phyloP scores from a whole-genome alignment of 2,797 vertebrate genomes.

The Gallinago stenura region DNA sequence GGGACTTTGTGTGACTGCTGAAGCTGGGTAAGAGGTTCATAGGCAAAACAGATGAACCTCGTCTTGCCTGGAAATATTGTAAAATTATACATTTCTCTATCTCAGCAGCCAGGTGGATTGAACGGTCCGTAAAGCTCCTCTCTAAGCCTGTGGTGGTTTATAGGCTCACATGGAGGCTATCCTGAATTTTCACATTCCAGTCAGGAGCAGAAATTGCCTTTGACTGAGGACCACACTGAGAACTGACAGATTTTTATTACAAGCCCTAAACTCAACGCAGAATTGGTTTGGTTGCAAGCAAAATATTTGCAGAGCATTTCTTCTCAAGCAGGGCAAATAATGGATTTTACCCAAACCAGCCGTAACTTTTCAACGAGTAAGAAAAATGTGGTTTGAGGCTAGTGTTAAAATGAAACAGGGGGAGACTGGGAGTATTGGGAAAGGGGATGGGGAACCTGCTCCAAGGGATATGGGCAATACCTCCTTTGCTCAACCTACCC shows the following conservation, averaged over 20 bases:
- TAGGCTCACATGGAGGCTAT: not conserved
- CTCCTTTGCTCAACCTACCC: not conserved
- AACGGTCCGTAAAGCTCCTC: not conserved
- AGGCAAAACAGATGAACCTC: not conserved
- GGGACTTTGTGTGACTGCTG: constrained; percentile 5
- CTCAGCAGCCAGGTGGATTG: not conserved
- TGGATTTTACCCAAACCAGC: not conserved
- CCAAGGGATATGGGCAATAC: not conserved
- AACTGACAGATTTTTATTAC: not conserved
- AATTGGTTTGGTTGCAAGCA: not conserved
- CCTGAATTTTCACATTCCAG: not conserved
- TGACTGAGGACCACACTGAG: not conserved
- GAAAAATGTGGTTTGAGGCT: not conserved
- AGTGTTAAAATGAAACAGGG: not conserved
- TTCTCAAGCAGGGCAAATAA: not conserved
- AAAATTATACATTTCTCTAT: constrained; percentile 32
- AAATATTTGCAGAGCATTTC: not conserved
- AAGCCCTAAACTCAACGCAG: not conserved
- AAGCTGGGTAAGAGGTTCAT: not conserved
- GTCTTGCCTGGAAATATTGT: not conserved
- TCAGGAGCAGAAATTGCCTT: constrained; percentile 8
- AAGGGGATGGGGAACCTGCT: not conserved
- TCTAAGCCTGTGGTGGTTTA: constrained; percentile 26
- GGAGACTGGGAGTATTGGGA: not conserved
- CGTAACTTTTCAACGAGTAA: not conserved